Conservation (phyloP, 2,888 invertebrate species). For the Scaptomyza parva region DNA sequence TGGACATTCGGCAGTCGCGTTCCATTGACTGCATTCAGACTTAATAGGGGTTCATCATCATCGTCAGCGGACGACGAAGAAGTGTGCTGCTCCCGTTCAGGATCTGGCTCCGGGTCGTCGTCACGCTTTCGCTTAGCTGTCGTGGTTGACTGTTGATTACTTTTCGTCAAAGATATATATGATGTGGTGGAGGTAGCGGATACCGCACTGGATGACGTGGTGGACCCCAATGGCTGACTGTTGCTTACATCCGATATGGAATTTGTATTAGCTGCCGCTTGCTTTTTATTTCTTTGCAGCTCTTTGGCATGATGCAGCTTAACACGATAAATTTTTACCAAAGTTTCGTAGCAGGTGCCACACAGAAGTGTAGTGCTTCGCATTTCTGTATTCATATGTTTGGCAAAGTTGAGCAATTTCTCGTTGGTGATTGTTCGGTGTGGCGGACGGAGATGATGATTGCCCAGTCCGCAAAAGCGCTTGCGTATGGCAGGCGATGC, state of each 20-base stretch:
- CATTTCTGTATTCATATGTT: conserved; percentile 45
- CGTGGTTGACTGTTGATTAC: background rate
- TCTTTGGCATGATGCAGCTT: conserved; percentile 45
- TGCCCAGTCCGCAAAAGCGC: conserved; percentile 49
- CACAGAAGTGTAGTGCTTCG: conserved; percentile 49
- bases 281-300: background rate
- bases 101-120: conserved; percentile 3
- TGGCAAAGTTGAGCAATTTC: conserved; percentile 44
- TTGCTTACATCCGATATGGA: conserved; percentile 58
- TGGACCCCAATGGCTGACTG: conserved; percentile 14
- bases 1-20: conserved; percentile 66
- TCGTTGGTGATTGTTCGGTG: conserved; percentile 38
- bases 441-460: conserved; percentile 30
- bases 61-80: background rate
- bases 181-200: conserved; percentile 7
- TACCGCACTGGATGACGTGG: background rate
- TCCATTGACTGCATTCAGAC: conserved; percentile 72
- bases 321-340: conserved; percentile 35
- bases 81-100: background rate
- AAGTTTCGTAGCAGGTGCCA: conserved; percentile 37
- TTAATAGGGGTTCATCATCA: conserved; percentile 45
- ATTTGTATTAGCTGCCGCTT: background rate
- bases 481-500: background rate
- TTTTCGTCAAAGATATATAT: background rate
- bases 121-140: conserved; percentile 30